phyloP scores from a whole-genome alignment of 2,797 vertebrate species.

The Lindbergichthys nudifrons region DNA sequence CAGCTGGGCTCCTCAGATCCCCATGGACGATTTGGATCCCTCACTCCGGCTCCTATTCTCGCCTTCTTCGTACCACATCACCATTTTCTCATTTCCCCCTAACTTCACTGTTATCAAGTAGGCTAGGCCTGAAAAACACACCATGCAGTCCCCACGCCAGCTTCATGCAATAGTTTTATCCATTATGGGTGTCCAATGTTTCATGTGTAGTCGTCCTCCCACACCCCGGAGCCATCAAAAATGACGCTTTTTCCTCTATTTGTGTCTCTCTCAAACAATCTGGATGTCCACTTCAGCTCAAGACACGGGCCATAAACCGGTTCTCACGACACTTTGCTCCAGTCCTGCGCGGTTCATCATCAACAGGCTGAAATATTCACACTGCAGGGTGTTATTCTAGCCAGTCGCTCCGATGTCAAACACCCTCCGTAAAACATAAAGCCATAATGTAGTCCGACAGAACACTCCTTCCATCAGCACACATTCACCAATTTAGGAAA shows the following conservation, averaged over 20 bases:
- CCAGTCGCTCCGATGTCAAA: slow-evolving; percentile 77
- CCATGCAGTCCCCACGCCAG: slow-evolving; percentile 62
- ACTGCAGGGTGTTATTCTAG: slow-evolving; percentile 72
- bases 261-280: slow-evolving; percentile 54
- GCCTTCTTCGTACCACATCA: slow-evolving; percentile 83
- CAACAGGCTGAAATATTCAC: slow-evolving; percentile 86
- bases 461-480: slow-evolving; percentile 79
- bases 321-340: slow-evolving; percentile 82
- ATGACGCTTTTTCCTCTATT: slow-evolving; percentile 25
- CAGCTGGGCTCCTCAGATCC: slow-evolving; percentile 65
- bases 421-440: slow-evolving; percentile 75
- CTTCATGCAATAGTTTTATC: slow-evolving; percentile 82
- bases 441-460: slow-evolving; percentile 67
- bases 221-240: slow-evolving; percentile 77
- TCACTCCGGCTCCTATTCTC: slow-evolving; percentile 68
- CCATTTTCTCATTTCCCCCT: slow-evolving; percentile 68
- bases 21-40: slow-evolving; percentile 61
- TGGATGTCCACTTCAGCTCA: slow-evolving; percentile 75
- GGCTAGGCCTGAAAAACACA: slow-evolving; percentile 62
- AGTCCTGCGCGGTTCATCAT: slow-evolving; percentile 81
- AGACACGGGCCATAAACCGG: slow-evolving; percentile 79
- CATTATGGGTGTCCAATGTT: slow-evolving; percentile 74
- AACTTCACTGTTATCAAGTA: slow-evolving; percentile 79
- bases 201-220: slow-evolving; percentile 71
- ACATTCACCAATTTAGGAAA: slow-evolving; percentile 57